phyloP scores from a whole-genome alignment of 2,888 invertebrate species.

The Drosophila fulvimacula region DNA sequence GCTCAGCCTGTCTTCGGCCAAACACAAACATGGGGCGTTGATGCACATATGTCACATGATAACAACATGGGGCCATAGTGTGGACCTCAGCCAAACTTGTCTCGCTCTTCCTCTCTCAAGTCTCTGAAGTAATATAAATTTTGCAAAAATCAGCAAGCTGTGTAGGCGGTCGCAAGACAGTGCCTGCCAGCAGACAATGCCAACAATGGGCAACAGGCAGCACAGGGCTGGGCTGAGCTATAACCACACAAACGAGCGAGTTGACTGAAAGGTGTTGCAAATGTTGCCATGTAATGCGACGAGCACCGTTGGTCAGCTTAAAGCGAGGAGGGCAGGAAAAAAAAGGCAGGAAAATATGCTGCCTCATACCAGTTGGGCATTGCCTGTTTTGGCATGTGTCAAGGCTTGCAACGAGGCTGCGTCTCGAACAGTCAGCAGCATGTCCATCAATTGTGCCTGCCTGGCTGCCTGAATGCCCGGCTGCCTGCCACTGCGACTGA shows the following conservation, averaged over 20 bases:
- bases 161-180: constrained; percentile 68
- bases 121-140: constrained; percentile 72
- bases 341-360: constrained; percentile 36
- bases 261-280: constrained; percentile 76
- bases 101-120: constrained; percentile 5
- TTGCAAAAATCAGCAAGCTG: constrained; percentile 80
- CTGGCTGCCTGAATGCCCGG: constrained; percentile 50
- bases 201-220: constrained; percentile 18
- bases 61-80: constrained; percentile 73
- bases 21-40: constrained; percentile 78
- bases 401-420: constrained; percentile 65
- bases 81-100: constrained; percentile 44
- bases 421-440: constrained; percentile 61
- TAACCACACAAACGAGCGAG: constrained; percentile 47
- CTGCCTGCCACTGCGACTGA: constrained; percentile 44
- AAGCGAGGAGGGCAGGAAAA: constrained; percentile 19
- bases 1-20: constrained; percentile 33
- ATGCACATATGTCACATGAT: constrained; percentile 82
- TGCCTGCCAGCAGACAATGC: constrained; percentile 38
- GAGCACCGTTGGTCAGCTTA: constrained; percentile 42
- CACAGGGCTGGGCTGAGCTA: constrained; percentile 11
- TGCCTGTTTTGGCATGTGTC: constrained; percentile 81
- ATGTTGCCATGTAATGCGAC: constrained; percentile 76
- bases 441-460: constrained; percentile 76
- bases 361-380: constrained; percentile 62